Base-by-base conservation (phyloP, 2,888 invertebrate genomes). In the Noctua fimbriata region DNA sequence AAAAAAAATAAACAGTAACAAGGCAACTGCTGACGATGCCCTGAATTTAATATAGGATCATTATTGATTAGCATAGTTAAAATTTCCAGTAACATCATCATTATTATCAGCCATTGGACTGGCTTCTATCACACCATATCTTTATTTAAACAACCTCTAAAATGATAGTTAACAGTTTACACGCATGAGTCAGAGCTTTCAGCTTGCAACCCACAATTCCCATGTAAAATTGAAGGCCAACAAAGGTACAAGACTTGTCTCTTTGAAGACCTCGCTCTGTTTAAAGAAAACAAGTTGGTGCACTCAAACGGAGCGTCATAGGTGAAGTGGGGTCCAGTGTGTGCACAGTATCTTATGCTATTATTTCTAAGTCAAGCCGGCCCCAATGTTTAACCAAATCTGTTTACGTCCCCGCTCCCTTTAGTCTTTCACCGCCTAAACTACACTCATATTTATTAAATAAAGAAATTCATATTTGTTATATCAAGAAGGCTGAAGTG, bases 311-410 rank as follows among this genome's bases (percentile, higher is more conserved):
- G 92, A 93, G 94, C 94, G 92, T 94, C 92, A 92, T 91, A 92
- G 92, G 91, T 96, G 92, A 94, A 96, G 96, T 94, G 92, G 94
- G 95, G 95, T 94, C 91, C 86, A 87, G 82, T 92, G 91, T 96
- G 94, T 96, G 93, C 95, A 91, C 90, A 96, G 94, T 95, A 95
- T 95, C 95, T 96, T 94, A 95, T 95, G 94, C 95, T 96, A 96
- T 96, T 96, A 96, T 96, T 96, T 96, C 95, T 95, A 95, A 95
- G 95, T 94, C 95, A 94, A 95, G 93, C 92, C 93, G 92, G 90
- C 92, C 92, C 93, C 92, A 91, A 93, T 96, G 94, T 96, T 96
- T 96, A 94, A 94, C 93, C 93, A 96, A 95, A 95, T 95, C 95
- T 95, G 92, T 95, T 93, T 93, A 94, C 93, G 93, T 94, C 93